A percentile compares a stretch with the other conserved stretches of the same genome.
Evolutionary conservation across 2,797 vertebrate species (phyloP).

Genomic region (Manis pentadactyla): DNA sequence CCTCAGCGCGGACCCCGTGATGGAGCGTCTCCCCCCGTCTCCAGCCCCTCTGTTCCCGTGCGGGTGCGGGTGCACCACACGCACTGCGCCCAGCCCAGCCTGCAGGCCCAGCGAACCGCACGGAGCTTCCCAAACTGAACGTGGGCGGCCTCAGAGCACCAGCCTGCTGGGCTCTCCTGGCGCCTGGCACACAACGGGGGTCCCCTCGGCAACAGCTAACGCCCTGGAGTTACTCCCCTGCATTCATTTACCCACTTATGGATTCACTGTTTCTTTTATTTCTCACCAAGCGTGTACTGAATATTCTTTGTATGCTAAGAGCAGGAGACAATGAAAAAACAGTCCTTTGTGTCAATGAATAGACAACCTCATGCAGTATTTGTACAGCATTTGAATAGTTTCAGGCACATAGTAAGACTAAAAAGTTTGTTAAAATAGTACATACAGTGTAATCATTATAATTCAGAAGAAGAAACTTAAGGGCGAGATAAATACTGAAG

Average conservation of each 20-base stretch:
- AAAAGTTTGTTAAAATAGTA: neutral
- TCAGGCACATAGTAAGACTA: neutral
- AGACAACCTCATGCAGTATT: neutral
- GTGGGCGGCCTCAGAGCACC: neutral
- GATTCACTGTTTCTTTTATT: neutral
- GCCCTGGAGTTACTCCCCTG: neutral
- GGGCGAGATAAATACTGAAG: neutral
- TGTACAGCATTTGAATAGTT: neutral
- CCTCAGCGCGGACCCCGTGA: neutral
- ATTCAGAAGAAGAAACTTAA: neutral
- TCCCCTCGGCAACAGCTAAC: neutral
- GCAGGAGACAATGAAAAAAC: neutral
- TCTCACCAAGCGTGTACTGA: neutral
- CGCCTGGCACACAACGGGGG: neutral
- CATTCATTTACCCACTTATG: constrained; percentile 5
- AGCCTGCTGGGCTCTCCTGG: neutral
- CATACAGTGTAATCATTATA: neutral
- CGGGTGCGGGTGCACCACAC: neutral
- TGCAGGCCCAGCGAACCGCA: neutral
- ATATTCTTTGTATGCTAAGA: neutral
- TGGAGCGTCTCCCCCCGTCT: neutral
- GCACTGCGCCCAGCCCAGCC: neutral
- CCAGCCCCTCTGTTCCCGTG: neutral
- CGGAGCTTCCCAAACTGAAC: neutral
- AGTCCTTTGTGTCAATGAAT: neutral